Evolutionary conservation across 2,797 vertebrate species (phyloP), one percentile per base, ranked within the genome.

Genomic region (Alauda arvensis): DNA sequence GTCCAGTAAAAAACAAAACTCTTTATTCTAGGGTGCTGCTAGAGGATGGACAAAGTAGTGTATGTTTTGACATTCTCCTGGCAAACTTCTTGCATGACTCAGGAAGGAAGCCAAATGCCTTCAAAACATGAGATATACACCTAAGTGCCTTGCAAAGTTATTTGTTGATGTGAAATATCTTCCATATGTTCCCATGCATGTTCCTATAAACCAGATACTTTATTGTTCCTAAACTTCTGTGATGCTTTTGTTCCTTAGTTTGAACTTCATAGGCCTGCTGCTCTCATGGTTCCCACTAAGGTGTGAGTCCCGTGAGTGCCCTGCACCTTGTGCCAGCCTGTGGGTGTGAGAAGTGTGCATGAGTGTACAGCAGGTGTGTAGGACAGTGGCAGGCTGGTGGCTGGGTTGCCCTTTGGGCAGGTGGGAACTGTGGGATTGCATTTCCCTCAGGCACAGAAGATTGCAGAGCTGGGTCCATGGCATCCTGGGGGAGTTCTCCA

Each of bases 51-150:
- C 91, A 88, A 91, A 83, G 7, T 18, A 24, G 55, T 49, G 13
- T 82, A 4, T 71, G 23, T 91, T 89, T 86, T 88, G 78, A 83
- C 17, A 18, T 88, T 80, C 9, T 82, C 68, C 82, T 95, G 80
- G 70, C 63, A 85, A 65, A 83, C 51, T 23, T 65, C 24, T 76
- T 62, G 23, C 37, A 6, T 51, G 65, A 55, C 75, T 87, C 11
- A 43, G 67, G 77, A 90, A 53, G 34, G 63, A 87, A 88, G 67
- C 90, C 75, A 90, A 72, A 13, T 37, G 21, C 65, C 57, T 90
- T 89, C 77, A 87, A 43, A 92, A 77, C 49, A 51, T 18, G 40
- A 57, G 37, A 62, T 61, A 23, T 42, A 49, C 46, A 59, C 45
- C 16, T 33, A 79, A 56, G 29, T 86, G 60, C 83, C 48, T 89